Evolutionary conservation across 2,113 vertebrate species (phyloP).

Genomic region (Brachirus orientalis): DNA sequence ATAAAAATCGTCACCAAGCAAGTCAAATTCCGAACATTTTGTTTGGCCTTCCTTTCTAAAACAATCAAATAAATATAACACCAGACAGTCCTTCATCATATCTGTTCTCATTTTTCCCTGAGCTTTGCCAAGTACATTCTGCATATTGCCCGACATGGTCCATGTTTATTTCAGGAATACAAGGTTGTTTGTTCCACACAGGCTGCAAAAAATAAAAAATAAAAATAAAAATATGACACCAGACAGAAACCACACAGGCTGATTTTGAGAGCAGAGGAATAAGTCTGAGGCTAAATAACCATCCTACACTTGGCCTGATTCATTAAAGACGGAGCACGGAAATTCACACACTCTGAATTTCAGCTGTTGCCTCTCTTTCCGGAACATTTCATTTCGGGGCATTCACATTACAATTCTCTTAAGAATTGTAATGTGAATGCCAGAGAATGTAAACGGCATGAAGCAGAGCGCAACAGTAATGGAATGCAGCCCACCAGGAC

Average conservation of each 20-base stretch:
- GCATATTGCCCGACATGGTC: too few species aligned
- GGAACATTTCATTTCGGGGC: constrained; percentile 68
- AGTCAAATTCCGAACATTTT: too few species aligned
- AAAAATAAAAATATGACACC: too few species aligned
- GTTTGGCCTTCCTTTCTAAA: too few species aligned
- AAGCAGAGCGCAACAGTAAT: constrained; percentile 41
- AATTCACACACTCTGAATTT: constrained; percentile 61
- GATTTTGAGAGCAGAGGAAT: too few species aligned
- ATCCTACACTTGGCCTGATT: constrained; percentile 44
- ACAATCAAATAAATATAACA: too few species aligned
- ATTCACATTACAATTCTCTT: constrained; percentile 53
- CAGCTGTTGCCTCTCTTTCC: too few species aligned
- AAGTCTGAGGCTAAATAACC: constrained; percentile 44
- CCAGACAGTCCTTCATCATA: constrained; percentile 1
- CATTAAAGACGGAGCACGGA: constrained; percentile 51
- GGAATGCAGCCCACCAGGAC: constrained; percentile 41
- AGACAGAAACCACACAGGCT: constrained; percentile 1
- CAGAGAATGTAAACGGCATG: constrained; percentile 40
- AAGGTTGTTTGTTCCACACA: too few species aligned
- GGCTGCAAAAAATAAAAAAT: too few species aligned
- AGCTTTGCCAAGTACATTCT: constrained; percentile 1
- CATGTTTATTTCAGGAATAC: too few species aligned
- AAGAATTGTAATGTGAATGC: too few species aligned
- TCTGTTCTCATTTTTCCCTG: constrained; percentile 6
- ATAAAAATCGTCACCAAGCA: too few species aligned